Conservation (phyloP, 2,797 vertebrate genomes). For the Leptoclinus maculatus region DNA sequence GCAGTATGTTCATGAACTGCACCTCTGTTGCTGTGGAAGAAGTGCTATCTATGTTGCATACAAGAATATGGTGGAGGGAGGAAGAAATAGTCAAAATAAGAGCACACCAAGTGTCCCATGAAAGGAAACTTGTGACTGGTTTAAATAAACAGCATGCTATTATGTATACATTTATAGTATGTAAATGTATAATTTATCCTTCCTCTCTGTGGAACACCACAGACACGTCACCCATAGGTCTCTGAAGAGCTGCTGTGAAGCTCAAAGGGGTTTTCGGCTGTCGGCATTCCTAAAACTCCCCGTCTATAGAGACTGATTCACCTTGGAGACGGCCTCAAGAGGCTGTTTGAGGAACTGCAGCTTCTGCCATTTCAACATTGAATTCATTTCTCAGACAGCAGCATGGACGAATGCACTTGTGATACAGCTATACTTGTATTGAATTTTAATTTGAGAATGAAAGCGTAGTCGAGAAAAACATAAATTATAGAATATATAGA, state of each 20-base stretch:
- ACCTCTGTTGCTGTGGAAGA: constrained; percentile 19
- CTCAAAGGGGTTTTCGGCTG: not conserved
- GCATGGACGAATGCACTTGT: too few species aligned
- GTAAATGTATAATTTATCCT: not conserved
- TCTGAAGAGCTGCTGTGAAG: not conserved
- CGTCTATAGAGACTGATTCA: not conserved
- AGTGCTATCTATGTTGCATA: not conserved
- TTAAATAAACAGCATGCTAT: not conserved
- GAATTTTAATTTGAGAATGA: not conserved
- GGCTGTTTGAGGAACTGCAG: not conserved
- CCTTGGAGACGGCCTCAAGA: not conserved
- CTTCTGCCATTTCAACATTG: not conserved
- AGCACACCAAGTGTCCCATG: not conserved
- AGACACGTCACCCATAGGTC: not conserved
- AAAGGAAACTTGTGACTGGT: not conserved
- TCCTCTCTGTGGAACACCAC: not conserved
- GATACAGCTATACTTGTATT: not conserved
- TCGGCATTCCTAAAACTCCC: not conserved
- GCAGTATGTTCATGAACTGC: constrained; percentile 24
- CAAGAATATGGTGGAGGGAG: not conserved
- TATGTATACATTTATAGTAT: not conserved
- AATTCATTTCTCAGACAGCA: not conserved
- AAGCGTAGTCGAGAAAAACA: not conserved
- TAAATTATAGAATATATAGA: not conserved
- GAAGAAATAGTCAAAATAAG: not conserved